Evolutionary conservation across 2,888 invertebrate species (phyloP).

Genomic region (Acleris cristana): DNA sequence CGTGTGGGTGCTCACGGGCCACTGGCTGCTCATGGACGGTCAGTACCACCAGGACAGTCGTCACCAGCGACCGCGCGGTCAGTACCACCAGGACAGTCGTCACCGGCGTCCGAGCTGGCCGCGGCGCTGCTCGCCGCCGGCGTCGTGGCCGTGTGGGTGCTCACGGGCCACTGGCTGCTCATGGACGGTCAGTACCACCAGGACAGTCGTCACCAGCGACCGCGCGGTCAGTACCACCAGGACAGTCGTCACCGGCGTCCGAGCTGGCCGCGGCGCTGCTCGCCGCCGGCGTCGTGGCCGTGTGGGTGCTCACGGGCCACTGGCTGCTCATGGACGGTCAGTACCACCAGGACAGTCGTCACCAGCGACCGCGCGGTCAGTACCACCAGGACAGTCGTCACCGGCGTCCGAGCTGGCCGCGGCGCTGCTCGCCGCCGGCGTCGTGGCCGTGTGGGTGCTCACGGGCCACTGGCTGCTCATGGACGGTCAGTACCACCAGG

Average conservation of each 20-base stretch:
- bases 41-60: slow-evolving; percentile 46
- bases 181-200: slow-evolving; percentile 90
- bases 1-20: slow-evolving; percentile 98
- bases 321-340: slow-evolving; percentile 98
- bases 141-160: slow-evolving; percentile 98
- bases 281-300: slow-evolving; percentile 96
- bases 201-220: no score
- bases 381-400: slow-evolving; percentile 17
- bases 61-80: no score
- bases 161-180: slow-evolving; percentile 98
- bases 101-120: slow-evolving; percentile 96
- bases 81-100: no score
- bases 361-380: slow-evolving; percentile 74
- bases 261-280: slow-evolving; percentile 96
- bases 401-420: slow-evolving; percentile 94
- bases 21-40: slow-evolving; percentile 99
- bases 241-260: slow-evolving; percentile 81
- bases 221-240: slow-evolving; percentile 71
- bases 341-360: slow-evolving; percentile 41
- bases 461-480: slow-evolving; percentile 99
- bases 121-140: slow-evolving; percentile 96
- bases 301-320: slow-evolving; percentile 99
- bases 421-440: slow-evolving; percentile 94
- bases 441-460: slow-evolving; percentile 98
- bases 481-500: slow-evolving; percentile 87